A percentile compares a stretch with the other conserved stretches of the same genome.
phyloP scores from a whole-genome alignment of 2,797 vertebrate genomes.

The Gambelia wislizenii region DNA sequence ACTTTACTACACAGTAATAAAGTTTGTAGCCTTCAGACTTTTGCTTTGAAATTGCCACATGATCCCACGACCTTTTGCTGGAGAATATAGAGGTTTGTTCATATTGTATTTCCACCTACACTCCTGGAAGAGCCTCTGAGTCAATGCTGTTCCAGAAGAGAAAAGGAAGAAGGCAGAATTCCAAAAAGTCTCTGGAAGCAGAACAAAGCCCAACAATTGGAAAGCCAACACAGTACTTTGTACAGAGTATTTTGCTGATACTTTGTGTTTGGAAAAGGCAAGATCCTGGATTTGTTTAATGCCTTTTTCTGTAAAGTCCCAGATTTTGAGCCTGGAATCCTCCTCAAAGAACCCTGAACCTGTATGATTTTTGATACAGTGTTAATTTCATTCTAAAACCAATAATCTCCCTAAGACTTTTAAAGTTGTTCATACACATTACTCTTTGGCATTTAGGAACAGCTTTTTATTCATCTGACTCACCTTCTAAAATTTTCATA shows the following conservation, averaged over 20 bases:
- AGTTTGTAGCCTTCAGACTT: constrained; percentile 23
- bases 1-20: constrained; percentile 40
- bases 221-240: constrained; percentile 65
- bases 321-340: constrained; percentile 48
- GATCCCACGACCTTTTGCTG: constrained; percentile 52
- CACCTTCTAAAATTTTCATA: constrained; percentile 15
- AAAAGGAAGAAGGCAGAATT: constrained; percentile 70
- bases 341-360: constrained; percentile 28
- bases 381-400: constrained; percentile 43
- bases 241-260: constrained; percentile 70
- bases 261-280: constrained; percentile 61
- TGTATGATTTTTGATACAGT: constrained; percentile 22
- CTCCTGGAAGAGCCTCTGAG: constrained; percentile 69
- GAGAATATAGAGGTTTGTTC: constrained; percentile 41
- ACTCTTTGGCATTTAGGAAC: constrained; percentile 30
- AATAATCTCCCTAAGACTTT: constrained; percentile 40
- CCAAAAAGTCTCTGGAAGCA: constrained; percentile 74
- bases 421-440: constrained; percentile 20
- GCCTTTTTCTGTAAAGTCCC: constrained; percentile 26
- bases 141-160: constrained; percentile 67
- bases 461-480: constrained; percentile 3
- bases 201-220: constrained; percentile 76
- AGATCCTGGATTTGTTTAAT: constrained; percentile 68
- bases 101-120: constrained; percentile 70
- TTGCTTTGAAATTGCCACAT: constrained; percentile 56